Evolutionary conservation across 1,140 invertebrate genomes (phyloP).

Genomic region (Drosophila bifasciata): DNA sequence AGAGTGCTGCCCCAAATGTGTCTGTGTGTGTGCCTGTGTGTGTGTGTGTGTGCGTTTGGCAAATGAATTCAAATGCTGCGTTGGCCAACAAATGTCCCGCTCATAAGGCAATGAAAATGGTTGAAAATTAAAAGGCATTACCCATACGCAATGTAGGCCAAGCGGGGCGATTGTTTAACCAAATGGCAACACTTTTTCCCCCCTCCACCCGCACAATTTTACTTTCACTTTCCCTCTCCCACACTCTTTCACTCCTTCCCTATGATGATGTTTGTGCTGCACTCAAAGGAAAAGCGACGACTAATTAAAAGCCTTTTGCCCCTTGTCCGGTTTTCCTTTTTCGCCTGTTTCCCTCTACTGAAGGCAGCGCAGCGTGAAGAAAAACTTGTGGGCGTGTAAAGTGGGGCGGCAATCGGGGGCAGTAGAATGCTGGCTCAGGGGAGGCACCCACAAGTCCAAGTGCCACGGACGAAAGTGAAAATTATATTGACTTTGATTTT

Average conservation of each 20-base stretch:
- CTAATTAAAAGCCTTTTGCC: constrained; percentile 66
- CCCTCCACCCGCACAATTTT: too few relatives aligned
- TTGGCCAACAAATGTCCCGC: constrained; percentile 24
- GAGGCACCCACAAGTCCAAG: constrained; percentile 12
- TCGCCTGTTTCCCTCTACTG: not conserved
- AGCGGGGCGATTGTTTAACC: constrained; percentile 72
- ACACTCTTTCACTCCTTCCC: constrained; percentile 2
- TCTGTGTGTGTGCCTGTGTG: not conserved
- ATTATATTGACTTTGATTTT: constrained; percentile 80
- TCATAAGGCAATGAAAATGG: constrained; percentile 63
- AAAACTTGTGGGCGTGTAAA: not conserved
- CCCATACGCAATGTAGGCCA: constrained; percentile 79
- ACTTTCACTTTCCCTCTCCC: constrained; percentile 26
- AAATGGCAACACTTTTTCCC: constrained; percentile 62
- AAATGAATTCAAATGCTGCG: constrained; percentile 21
- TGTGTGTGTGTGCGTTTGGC: not conserved
- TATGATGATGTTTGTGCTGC: constrained; percentile 58
- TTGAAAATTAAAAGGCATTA: constrained; percentile 70
- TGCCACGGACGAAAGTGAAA: constrained; percentile 68
- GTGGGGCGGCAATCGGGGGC: too few relatives aligned
- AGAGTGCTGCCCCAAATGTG: not conserved
- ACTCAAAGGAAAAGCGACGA: constrained; percentile 50
- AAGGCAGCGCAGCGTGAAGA: not conserved
- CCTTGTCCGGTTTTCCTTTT: too few relatives aligned
- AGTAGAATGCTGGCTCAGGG: too few relatives aligned